phyloP scores from a whole-genome alignment of 2,797 vertebrate species.

The Podarcis lilfordi region DNA sequence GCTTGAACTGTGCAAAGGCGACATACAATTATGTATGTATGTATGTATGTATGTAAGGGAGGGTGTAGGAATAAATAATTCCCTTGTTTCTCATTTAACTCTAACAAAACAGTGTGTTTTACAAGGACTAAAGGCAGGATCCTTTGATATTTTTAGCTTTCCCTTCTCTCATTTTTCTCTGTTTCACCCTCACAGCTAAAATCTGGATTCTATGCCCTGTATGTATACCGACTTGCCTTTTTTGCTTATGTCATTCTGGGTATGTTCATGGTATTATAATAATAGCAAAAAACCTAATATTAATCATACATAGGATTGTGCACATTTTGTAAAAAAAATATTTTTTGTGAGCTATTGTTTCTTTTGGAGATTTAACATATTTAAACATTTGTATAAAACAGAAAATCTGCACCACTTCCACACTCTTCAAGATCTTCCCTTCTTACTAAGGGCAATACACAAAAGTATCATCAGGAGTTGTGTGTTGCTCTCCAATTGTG shows the following conservation, averaged over 20 bases:
- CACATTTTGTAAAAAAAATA: neutral
- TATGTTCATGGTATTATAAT: neutral
- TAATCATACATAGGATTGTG: neutral
- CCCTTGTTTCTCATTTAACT: neutral
- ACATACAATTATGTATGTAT: neutral
- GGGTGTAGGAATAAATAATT: neutral
- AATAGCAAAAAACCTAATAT: neutral
- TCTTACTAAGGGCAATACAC: neutral
- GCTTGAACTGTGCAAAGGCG: too few species aligned
- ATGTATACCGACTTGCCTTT: too few species aligned
- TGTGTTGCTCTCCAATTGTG: neutral
- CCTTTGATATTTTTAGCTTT: too few species aligned
- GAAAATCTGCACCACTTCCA: neutral
- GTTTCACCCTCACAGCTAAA: neutral
- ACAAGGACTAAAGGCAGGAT: too few species aligned
- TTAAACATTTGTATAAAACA: neutral
- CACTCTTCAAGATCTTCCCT: neutral
- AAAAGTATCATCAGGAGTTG: neutral
- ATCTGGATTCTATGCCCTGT: neutral
- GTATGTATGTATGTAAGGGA: neutral
- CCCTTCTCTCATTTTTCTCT: neutral
- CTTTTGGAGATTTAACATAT: neutral
- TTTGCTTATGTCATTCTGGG: neutral
- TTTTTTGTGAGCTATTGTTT: neutral
- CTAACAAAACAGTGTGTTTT: neutral